These are phyloP conservation scores for Drosophila anceps DNA, from an alignment of 2,888 invertebrate genomes.

Conservation along the genomic window DNA sequence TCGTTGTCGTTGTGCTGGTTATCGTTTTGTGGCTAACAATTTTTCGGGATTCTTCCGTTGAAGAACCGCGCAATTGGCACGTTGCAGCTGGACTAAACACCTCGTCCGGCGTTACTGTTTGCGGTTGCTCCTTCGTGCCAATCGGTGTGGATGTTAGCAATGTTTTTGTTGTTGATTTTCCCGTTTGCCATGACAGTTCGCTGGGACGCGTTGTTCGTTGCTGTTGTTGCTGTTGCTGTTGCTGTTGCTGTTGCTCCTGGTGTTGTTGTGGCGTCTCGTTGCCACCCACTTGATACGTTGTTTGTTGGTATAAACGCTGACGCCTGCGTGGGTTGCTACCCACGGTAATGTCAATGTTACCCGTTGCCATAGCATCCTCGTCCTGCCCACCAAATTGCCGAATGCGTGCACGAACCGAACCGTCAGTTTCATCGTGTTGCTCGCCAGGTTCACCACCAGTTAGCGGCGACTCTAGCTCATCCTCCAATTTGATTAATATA, in stretches of 20 bases:
- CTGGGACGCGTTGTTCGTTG: slow-evolving; percentile 59
- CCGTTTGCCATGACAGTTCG: slow-evolving; percentile 74
- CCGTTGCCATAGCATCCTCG: slow-evolving; percentile 75
- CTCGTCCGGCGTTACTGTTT: slow-evolving; percentile 61
- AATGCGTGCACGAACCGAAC: slow-evolving; percentile 69
- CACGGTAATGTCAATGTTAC: slow-evolving; percentile 84
- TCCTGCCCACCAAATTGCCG: slow-evolving; percentile 68
- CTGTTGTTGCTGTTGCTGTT: slow-evolving; percentile 40
- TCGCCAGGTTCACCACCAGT: slow-evolving; percentile 31
- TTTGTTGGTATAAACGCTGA: slow-evolving; percentile 74
- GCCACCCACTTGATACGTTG: slow-evolving; percentile 74
- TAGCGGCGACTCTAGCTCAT: slow-evolving; percentile 49
- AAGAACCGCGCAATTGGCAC: slow-evolving; percentile 83
- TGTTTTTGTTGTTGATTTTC: slow-evolving; percentile 78
- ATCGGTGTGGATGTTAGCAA: slow-evolving; percentile 74
- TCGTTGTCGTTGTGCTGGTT: slow-evolving; percentile 55
- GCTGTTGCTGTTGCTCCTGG: slow-evolving; percentile 42
- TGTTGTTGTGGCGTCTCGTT: slow-evolving; percentile 69
- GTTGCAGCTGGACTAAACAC: slow-evolving; percentile 77
- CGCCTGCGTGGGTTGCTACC: slow-evolving; percentile 79
- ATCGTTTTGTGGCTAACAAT: slow-evolving; percentile 80
- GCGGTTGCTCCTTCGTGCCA: slow-evolving; percentile 82
- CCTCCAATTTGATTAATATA: slow-evolving; percentile 82
- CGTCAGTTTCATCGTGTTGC: slow-evolving; percentile 74
- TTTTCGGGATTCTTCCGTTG: slow-evolving; percentile 79